Evolutionary conservation across 53 echinoderm and acorn worm species (phyloP).

Genomic region (Echinarachnius parma): DNA sequence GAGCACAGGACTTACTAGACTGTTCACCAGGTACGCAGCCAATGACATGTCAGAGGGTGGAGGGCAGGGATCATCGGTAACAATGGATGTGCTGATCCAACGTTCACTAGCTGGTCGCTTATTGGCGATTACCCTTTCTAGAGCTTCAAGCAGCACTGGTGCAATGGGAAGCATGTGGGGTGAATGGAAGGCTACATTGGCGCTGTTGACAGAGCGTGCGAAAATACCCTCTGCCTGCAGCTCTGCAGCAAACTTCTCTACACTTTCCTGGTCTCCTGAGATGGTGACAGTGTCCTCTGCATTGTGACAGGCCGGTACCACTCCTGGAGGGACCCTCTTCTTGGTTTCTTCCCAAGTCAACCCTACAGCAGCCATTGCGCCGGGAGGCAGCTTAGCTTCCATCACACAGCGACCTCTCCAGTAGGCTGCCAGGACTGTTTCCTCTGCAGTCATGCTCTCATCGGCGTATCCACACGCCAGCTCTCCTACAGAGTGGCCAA

Average conservation of each 20-base stretch:
- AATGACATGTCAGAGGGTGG: constrained; percentile 38
- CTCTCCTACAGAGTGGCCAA: constrained; percentile 87
- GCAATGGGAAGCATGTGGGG: constrained; percentile 73
- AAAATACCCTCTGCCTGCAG: constrained; percentile 62
- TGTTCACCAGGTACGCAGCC: constrained; percentile 72
- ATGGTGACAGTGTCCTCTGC: constrained; percentile 84
- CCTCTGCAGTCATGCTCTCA: constrained; percentile 70
- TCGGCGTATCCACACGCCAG: constrained; percentile 83
- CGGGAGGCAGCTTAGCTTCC: constrained; percentile 66
- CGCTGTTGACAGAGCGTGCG: constrained; percentile 66
- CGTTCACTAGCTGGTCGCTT: constrained; percentile 16
- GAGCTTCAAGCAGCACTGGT: constrained; percentile 58
- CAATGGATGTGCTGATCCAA: constrained; percentile 75
- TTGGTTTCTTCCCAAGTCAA: constrained; percentile 74
- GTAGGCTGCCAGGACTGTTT: constrained; percentile 73
- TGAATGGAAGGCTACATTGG: constrained; percentile 80
- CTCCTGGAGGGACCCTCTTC: constrained; percentile 60
- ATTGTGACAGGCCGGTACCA: constrained; percentile 79
- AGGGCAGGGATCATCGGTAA: constrained; percentile 9
- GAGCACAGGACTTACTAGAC: constrained; percentile 75
- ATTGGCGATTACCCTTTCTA: constrained; percentile 67
- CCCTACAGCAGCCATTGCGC: constrained; percentile 85
- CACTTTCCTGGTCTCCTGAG: constrained; percentile 59
- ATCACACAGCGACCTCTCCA: constrained; percentile 89
- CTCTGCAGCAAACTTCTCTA: constrained; percentile 62